Evolutionary conservation across 2,888 invertebrate genomes (phyloP).

Genomic region (Eurytoma californica): DNA sequence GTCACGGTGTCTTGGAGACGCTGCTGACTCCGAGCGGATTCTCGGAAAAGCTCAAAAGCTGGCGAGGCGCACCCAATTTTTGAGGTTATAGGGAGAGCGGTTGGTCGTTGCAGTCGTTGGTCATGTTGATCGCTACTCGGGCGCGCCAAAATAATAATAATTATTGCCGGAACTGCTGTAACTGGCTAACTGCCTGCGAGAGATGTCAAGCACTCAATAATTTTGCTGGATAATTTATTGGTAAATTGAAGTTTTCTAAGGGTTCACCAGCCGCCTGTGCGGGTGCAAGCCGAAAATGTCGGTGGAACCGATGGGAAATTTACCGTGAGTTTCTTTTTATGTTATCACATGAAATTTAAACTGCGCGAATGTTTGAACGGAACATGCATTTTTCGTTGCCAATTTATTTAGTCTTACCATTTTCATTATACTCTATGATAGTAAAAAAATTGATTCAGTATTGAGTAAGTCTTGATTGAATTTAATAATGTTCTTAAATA

Average conservation of each 20-base stretch:
- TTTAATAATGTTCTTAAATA: not conserved
- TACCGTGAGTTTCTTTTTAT: conserved; percentile 64
- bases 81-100: too few relatives aligned
- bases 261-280: too few relatives aligned
- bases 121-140: not conserved
- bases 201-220: too few relatives aligned
- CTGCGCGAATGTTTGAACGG: not conserved
- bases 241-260: not conserved
- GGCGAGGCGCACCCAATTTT: too few relatives aligned
- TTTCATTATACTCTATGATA: conserved; percentile 7
- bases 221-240: not conserved
- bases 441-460: not conserved
- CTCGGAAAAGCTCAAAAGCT: too few relatives aligned
- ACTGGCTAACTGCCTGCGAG: too few relatives aligned
- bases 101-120: too few relatives aligned
- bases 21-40: too few relatives aligned
- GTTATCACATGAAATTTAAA: conserved; percentile 36
- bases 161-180: too few relatives aligned
- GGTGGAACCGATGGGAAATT: conserved; percentile 63
- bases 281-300: conserved; percentile 61
- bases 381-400: not conserved
- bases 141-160: too few relatives aligned
- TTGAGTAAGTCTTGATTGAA: too few relatives aligned
- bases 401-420: conserved; percentile 32
- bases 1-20: too few relatives aligned